phyloP scores from a whole-genome alignment of 1,140 invertebrate genomes.

The Sinonovacula constricta region DNA sequence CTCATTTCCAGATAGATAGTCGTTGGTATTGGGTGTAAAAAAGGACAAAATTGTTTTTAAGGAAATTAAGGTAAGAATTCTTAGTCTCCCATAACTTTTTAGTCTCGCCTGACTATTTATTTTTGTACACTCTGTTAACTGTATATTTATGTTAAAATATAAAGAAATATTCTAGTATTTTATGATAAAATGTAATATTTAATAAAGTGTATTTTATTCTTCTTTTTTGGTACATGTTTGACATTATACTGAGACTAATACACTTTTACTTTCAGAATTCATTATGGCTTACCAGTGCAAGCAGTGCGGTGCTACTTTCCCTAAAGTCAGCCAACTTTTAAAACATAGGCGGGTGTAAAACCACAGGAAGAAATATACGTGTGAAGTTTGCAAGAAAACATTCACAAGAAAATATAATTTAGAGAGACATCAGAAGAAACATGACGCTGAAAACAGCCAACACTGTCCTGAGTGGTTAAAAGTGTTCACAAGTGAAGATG shows the following conservation, averaged over 20 bases:
- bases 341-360: conserved; percentile 12
- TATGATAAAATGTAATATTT: too few species aligned
- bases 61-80: too few species aligned
- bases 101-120: conserved; percentile 4
- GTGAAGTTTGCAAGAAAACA: background rate
- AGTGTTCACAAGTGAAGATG: conserved; percentile 15
- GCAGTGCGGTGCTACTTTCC: background rate
- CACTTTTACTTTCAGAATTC: too few species aligned
- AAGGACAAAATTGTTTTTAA: too few species aligned
- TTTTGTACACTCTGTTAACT: background rate
- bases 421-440: conserved; percentile 6
- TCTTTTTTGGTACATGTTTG: too few species aligned
- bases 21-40: too few species aligned
- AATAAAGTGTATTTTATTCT: too few species aligned
- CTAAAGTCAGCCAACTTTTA: conserved; percentile 17
- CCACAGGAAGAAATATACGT: conserved; percentile 6
- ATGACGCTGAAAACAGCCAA: conserved; percentile 11
- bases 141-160: too few species aligned
- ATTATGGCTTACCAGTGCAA: background rate
- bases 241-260: too few species aligned
- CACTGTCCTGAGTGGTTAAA: conserved; percentile 17
- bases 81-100: conserved; percentile 21
- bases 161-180: too few species aligned
- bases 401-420: conserved; percentile 16
- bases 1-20: background rate